Conservation (phyloP, 2,888 invertebrate genomes). For the Lithophane ornitopus region DNA sequence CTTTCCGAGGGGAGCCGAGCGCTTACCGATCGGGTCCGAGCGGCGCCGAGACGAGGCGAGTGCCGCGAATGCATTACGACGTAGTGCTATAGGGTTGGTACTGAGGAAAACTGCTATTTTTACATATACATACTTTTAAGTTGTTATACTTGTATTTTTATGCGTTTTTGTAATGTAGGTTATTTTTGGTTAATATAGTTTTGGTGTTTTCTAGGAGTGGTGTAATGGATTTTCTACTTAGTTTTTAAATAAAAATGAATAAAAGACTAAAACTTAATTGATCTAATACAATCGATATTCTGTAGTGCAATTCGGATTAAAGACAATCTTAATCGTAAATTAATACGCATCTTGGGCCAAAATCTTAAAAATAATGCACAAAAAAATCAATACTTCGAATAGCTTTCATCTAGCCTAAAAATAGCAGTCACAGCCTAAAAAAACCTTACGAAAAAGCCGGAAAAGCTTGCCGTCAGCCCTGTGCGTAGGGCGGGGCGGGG, state of each 20-base stretch:
- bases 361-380: constrained; percentile 37
- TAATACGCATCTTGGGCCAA: not conserved
- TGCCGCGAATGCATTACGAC: constrained; percentile 88
- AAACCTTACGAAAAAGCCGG: constrained; percentile 69
- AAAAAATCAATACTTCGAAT: constrained; percentile 54
- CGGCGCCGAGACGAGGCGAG: constrained; percentile 88
- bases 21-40: constrained; percentile 89
- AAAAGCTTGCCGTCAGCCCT: constrained; percentile 83
- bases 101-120: constrained; percentile 70
- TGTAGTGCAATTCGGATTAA: not conserved
- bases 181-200: not conserved
- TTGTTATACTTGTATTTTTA: constrained; percentile 34
- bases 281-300: constrained; percentile 19
- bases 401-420: constrained; percentile 60
- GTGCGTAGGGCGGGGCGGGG: constrained; percentile 74
- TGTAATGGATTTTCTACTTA: no score
- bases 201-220: not conserved
- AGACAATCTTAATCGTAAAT: not conserved
- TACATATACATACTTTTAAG: constrained; percentile 59
- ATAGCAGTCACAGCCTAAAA: constrained; percentile 51
- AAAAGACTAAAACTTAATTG: not conserved
- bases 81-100: constrained; percentile 83
- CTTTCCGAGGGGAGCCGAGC: constrained; percentile 86
- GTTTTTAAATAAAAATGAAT: not conserved
- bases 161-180: constrained; percentile 39